Evolutionary conservation across 2,113 vertebrate species (phyloP), one percentile per base, ranked within the genome.

Genomic region (Hippocampus comes): DNA sequence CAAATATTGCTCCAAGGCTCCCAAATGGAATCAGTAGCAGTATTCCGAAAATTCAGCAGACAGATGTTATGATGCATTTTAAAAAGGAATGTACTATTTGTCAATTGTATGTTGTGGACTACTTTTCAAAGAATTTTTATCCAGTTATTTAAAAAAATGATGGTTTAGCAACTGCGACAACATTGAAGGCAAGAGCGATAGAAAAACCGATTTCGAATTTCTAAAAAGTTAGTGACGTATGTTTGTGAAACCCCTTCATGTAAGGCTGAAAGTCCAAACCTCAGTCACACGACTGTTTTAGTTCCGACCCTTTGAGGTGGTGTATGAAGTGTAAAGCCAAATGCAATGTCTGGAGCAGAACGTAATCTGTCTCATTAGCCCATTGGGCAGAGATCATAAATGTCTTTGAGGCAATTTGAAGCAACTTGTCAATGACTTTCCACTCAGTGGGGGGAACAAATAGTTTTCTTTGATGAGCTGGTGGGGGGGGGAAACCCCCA

Each of bases 341-440:
- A 34, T 30, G 10, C 15, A 41, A 18, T 3, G 20, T 42, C 20
- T 43, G 38, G 10, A 43, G 10, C 65, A 30, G 65, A 72, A 72
- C 63, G 70, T 74, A 68, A 80, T 81, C 57, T n/a, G 48, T 67
- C 4, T 38, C 34, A 38, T 38, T 38, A 38, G 14, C 23, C 46
- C 70, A 63, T 38, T 23, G 34, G 66, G 75, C 56, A 83, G 72
- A 83, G 71, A 82, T 84, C 79, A 78, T 91, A 90, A 91, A 90
- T 88, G 84, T 74, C 76, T 83, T 21, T 51, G 57, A 56, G 68
- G 56, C 63, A 61, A 49, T 34, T 70, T 34, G 68, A 53, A 83
- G 64, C 70, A 25, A 65, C 34, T 84, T 83, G 71, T 57, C 48
- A 73, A 18, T 27, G 9, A 82, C 51, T 67, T 43, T 73, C 2